Percentiles rank a stretch among this genome's conserved stretches.
Conservation (phyloP, 2,113 vertebrate species). For the Okapia johnstoni region DNA sequence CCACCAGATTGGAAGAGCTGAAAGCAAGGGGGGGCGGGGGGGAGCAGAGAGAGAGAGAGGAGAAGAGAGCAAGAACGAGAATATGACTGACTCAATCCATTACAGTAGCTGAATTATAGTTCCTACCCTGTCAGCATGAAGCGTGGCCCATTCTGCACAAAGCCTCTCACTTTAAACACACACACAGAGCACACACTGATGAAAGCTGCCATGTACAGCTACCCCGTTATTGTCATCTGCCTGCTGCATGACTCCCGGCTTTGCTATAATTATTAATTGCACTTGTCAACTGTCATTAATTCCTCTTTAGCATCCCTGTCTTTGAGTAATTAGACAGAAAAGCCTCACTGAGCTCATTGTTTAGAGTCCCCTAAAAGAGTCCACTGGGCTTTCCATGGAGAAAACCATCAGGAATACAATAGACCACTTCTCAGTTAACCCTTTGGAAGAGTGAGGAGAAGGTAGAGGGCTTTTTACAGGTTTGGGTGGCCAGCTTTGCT, state of each 20-base stretch:
- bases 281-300: constrained; percentile 91
- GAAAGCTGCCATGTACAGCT: constrained; percentile 83
- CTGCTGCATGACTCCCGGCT: constrained; percentile 83
- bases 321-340: constrained; percentile 87
- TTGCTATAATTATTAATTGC: constrained; percentile 93
- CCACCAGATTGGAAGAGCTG: background rate
- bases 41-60: background rate
- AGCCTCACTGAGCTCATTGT: constrained; percentile 83
- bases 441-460: constrained; percentile 49
- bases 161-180: constrained; percentile 71
- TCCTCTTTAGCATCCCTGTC: constrained; percentile 89
- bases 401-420: constrained; percentile 78
- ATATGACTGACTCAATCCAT: background rate
- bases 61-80: background rate
- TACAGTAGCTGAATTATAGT: background rate
- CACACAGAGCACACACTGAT: constrained; percentile 34
- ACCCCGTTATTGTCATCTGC: constrained; percentile 85
- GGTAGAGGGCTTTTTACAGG: background rate
- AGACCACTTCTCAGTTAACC: constrained; percentile 76
- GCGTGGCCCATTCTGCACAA: background rate
- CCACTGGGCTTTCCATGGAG: constrained; percentile 73
- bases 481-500: background rate
- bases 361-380: constrained; percentile 81
- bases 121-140: background rate
- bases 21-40: constrained; percentile 23